Evolutionary conservation across 2,888 invertebrate genomes (phyloP), one percentile per base, ranked within the genome.

Genomic region (Harpagoxenus sublaevis): DNA sequence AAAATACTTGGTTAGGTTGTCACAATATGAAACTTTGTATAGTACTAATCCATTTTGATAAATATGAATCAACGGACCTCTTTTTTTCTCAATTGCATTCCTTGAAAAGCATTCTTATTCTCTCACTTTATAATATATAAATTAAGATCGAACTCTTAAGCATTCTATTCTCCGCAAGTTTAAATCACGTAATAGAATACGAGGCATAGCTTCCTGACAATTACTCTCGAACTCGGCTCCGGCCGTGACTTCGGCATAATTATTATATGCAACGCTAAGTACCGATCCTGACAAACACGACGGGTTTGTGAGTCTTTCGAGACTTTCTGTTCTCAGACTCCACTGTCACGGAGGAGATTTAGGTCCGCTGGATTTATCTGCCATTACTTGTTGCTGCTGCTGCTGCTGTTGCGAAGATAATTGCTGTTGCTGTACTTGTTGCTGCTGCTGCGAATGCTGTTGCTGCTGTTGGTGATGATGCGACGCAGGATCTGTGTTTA

Each of bases 331-430:
- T 86, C 84, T 84, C 68, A 84, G 89, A 84, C 85, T 91, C 94
- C 93, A 93, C 91, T 94, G 95, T 95, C 95, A 95, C 95, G 95
- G 95, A 85, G 95, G 94, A 92, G 95, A 95, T 88, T 95, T 95
- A 82, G 95, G 92, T 86, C 94, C 92, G 78, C 94, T 94, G 83
- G 91, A 93, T 90, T 95, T 95, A 85, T 95, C 95, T 88, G 94
- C 94, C 93, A 94, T 94, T 91, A 94, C 93, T 90, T 94, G 94
- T 60, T 93, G 93, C 68, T 92, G 93, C 5, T 91, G 62, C 23
- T 62, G 62, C 35, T 62, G 63, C 42, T 65, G 91, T 12, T 91
- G 91, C 9, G 77, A 78, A n/a, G 91, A 91, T 9, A 89, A 87
- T n/a, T 91, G 90, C 9, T 39, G 66, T 0, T 89, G 89, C 12